Conservation (phyloP, 2,113 vertebrate species). For the Laticauda colubrina region DNA sequence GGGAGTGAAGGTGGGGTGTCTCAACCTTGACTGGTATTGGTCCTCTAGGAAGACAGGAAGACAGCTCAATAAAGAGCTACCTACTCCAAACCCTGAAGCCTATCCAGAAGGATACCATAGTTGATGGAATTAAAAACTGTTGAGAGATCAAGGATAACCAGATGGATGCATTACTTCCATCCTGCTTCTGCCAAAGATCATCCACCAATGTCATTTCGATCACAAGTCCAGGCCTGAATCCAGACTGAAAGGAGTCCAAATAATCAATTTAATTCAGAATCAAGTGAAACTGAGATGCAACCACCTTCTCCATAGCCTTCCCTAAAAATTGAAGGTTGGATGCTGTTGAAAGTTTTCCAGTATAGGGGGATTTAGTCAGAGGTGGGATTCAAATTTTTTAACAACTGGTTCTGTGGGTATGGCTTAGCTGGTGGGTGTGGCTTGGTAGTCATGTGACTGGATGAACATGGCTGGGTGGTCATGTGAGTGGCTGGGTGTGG, state of each 20-base stretch:
- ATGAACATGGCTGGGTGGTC: too few species aligned
- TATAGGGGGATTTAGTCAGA: not conserved
- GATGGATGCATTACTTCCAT: not conserved
- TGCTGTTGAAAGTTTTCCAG: not conserved
- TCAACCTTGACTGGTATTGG: not conserved
- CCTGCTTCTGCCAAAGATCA: not conserved
- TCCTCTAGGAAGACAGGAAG: not conserved
- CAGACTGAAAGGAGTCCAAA: not conserved
- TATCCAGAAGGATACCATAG: not conserved
- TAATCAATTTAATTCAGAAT: not conserved
- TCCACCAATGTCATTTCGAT: not conserved
- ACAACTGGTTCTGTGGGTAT: too few species aligned
- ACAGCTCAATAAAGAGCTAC: not conserved
- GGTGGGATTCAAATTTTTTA: too few species aligned
- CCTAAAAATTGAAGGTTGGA: not conserved
- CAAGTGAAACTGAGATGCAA: not conserved
- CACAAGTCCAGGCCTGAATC: not conserved
- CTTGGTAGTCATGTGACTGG: too few species aligned
- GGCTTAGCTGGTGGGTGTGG: too few species aligned
- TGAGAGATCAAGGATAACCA: not conserved
- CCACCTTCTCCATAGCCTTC: not conserved
- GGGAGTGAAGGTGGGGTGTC: not conserved
- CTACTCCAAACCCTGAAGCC: not conserved
- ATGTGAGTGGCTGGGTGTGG: too few species aligned
- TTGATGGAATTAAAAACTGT: not conserved